Base-by-base conservation (phyloP, 2,797 vertebrate species). In the Sphenopsis melanotis region DNA sequence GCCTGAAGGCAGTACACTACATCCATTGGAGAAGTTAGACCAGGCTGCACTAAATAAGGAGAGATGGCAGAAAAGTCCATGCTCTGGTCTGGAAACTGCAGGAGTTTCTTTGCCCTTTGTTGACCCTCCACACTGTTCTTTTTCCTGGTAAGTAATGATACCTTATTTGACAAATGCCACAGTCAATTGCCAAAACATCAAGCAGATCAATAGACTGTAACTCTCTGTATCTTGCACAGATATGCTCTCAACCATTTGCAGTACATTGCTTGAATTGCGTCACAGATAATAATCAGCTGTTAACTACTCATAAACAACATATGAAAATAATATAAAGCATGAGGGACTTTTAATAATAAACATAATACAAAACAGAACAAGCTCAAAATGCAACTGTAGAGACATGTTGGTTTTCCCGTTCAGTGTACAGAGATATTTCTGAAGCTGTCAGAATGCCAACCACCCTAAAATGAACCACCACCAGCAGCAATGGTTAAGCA, bases 311-410 rank as follows among this genome's bases (percentile, higher is more conserved):
- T 87, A 96, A 95, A 90, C 36, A 90, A 57, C 70, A 60, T 63
- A 91, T 36, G 41, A 95, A 92, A 95, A 93, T 82, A 90, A 96
- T 94, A 76, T n/a, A 84, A 92, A 92, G 12, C 66, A 84, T n/a
- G 32, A 81, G 26, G 39, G 20, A 22, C 65, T 81, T 91, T 82
- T 53, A 76, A 87, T 89, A 84, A 77, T 71, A 94, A 83, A 52
- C 23, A 21, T 91, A 91, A 95, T 80, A n/a, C 68, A 83, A 93
- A 96, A 0, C 92, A 94, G 89, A 93, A 42, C 37, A 76, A 89
- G 83, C 50, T 44, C 81, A 89, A 59, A 95, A 85, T 42, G 41
- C 32, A 70, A 9, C 55, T 64, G 34, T 22, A 36, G 49, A 83
- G 34, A 70, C 46, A 84, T 1, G 37, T 1, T 3, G 10, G 37